Evolutionary conservation across 2,797 vertebrate genomes (phyloP), one percentile per base, ranked within the genome.

Genomic region (Poliocrania exsul): DNA sequence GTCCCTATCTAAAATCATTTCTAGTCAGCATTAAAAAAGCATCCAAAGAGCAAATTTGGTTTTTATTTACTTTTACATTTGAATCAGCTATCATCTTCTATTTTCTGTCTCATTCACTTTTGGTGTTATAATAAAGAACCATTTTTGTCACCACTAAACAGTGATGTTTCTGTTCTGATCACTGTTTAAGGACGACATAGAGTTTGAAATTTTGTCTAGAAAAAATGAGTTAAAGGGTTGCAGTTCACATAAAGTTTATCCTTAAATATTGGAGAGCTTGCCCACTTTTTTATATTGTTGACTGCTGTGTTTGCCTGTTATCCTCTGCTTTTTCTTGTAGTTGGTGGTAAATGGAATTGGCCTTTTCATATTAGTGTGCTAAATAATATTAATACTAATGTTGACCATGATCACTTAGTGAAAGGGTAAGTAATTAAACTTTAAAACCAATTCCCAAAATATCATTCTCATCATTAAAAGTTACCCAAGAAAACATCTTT

Each of bases 31-130:
- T 2, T 40, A 62, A 73, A 78, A 83, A 53, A 1, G 10, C 18
- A 9, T 50, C 6, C 57, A 14, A 69, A 72, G 5, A 89, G 3
- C 0, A 51, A 26, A 2, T 20, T 29, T 29, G 14, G 10, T 8
- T 58, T 78, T 77, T 47, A 5, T 26, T 46, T 56, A 10, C 25
- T 92, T 84, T 67, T 42, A 21, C 6, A 10, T 90, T 77, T 61
- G 4, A 60, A 49, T 51, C 0, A 2, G 2, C 7, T 3, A 23
- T 56, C 6, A 77, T 4, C 8, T 25, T 17, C 29, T 40, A 13
- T 16, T 33, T 90, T 23, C 23, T 71, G 5, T 50, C 35, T 51
- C 56, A 3, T 77, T 92, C 11, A 37, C 17, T 84, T 83, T 8
- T 58, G 4, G 0, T 75, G 5, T 20, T 35, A 54, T 65, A 79